Base-by-base conservation (phyloP, 2,888 invertebrate genomes). In the Diarsia mendica region DNA sequence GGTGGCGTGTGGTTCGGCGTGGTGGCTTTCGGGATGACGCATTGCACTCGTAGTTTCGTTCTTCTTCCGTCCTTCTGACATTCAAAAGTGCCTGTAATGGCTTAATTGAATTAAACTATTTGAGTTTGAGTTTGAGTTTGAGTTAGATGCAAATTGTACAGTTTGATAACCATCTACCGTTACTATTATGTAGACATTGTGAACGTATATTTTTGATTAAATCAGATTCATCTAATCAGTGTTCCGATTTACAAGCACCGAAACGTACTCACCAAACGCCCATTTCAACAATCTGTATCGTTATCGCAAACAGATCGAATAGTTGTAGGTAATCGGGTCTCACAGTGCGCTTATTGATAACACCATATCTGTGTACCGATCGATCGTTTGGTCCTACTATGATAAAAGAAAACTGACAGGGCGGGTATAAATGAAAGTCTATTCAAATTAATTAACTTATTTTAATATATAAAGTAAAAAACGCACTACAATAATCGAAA, bases 301-400 rank as follows among this genome's bases (percentile, higher is more conserved):
- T 53, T n/a, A 53, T 53, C n/a, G 10, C 0, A 53, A n/a, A 13
- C 11, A 48, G 46, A 18, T 48, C 11, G 28, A 15, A 60, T 23
- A 15, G 8, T 5, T 63, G 61, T 53, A n/a, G n/a, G n/a, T n/a
- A 44, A 72, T 33, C 72, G 55, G 28, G 28, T 8, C n/a, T 49
- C 53, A n/a, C 20, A 11, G 44, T 44, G n/a, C 15, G 10, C 48
- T 53, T 28, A 15, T 10, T 48, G 53, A 76, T 76, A 70, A 79
- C 10, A 9, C 60, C 49, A 9, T 63, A 76, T 53, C n/a, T 53
- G 10, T 44, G 11, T 46, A 3, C 10, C 13, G 15, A 63, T 79
- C 18, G n/a, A 49, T 60, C 13, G 44, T 46, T 20, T 68, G 23
- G 23, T 51, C 23, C 23, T 23, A 46, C 20, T 46, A 13, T 2